Evolutionary conservation across 2,888 invertebrate genomes (phyloP).

Genomic region (Hemithea aestivaria): DNA sequence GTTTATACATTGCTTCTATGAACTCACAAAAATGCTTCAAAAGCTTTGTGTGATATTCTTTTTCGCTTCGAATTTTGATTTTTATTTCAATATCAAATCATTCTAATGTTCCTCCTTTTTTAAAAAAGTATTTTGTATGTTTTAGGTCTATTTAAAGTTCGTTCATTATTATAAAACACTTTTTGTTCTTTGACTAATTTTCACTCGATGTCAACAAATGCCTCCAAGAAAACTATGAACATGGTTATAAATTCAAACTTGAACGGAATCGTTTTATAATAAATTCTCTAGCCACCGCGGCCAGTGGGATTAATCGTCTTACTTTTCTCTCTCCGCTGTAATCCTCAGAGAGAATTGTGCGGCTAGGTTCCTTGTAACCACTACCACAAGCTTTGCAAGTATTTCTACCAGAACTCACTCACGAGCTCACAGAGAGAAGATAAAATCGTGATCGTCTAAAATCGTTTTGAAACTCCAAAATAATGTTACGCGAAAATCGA

Average conservation of each 20-base stretch:
- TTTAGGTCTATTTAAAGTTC: no score
- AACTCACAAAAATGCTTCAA: no score
- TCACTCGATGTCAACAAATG: no score
- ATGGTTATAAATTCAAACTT: conserved; percentile 24
- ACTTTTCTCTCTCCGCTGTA: conserved; percentile 71
- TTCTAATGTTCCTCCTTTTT: no score
- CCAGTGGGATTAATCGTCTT: conserved; percentile 76
- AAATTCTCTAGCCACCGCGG: conserved; percentile 64
- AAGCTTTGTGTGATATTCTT: no score
- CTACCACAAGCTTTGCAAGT: conserved; percentile 41
- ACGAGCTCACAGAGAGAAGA: conserved; percentile 15
- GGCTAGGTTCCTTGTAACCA: conserved; percentile 56
- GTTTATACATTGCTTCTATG: no score
- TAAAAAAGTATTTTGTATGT: no score
- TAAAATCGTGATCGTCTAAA: conserved; percentile 23
- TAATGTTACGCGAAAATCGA: conserved; percentile 25
- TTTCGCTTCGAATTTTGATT: no score
- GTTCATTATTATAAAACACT: no score
- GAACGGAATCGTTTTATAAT: conserved; percentile 69
- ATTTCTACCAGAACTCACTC: conserved; percentile 22
- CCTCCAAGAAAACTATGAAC: conserved; percentile 10
- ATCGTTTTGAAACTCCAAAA: conserved; percentile 23
- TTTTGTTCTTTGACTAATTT: no score
- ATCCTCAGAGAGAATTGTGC: conserved; percentile 72
- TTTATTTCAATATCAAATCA: no score